Evolutionary conservation across 2,113 vertebrate genomes (phyloP).

Genomic region (Urocynchramus pylzowi): DNA sequence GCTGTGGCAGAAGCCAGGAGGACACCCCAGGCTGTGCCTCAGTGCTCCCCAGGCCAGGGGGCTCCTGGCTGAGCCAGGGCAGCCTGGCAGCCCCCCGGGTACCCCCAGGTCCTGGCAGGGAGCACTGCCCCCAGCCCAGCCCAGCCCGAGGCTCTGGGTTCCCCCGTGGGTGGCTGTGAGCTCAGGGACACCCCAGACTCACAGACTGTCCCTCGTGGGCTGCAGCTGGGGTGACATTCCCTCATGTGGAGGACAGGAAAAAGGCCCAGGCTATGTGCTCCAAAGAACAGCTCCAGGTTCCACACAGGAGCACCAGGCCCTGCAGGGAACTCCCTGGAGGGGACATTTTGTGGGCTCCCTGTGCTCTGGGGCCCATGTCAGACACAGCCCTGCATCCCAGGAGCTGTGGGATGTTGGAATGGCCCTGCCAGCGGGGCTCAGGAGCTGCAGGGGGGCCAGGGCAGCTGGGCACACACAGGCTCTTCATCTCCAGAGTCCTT

Average conservation of each 20-base stretch:
- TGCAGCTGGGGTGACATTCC: neutral
- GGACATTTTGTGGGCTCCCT: neutral
- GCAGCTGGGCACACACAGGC: neutral
- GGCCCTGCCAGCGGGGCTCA: neutral
- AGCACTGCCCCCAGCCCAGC: neutral
- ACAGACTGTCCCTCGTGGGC: rapidly evolving
- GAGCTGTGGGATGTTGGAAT: neutral
- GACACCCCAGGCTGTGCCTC: neutral
- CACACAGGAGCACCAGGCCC: neutral
- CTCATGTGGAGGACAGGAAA: rapidly evolving
- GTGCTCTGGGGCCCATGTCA: neutral
- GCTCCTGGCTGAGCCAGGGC: neutral
- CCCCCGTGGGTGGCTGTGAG: neutral
- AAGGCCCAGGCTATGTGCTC: neutral
- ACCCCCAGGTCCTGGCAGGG: neutral
- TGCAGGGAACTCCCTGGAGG: neutral
- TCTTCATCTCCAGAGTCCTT: neutral
- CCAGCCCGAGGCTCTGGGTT: neutral
- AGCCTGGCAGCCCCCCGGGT: neutral
- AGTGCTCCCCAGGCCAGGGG: neutral
- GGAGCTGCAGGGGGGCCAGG: neutral
- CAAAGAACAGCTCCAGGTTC: neutral
- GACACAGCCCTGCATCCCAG: neutral
- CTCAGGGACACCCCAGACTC: neutral
- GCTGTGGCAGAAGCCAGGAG: neutral